Evolutionary conservation across 1,140 invertebrate species (phyloP), one percentile per base, ranked within the genome.

Genomic region (Nixonia krombeini): DNA sequence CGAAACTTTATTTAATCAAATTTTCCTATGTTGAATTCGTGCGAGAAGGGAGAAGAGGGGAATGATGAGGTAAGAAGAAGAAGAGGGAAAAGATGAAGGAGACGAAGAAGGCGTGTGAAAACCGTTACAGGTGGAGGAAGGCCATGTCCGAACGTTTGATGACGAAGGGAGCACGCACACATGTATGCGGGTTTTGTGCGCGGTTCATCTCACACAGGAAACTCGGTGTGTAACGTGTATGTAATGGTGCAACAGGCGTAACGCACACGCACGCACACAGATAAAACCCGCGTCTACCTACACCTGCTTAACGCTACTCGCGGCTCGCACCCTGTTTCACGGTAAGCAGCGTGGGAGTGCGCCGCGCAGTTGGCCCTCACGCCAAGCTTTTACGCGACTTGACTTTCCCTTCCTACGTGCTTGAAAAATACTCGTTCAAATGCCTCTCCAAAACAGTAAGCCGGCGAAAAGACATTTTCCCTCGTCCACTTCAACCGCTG

Each of bases 321-420:
- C 72, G 76, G 63, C 76, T 78, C 70, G 76, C 74, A 78, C 79
- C 77, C 76, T 58, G 70, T 75, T 80, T 78, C 63, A 77, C 71
- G 73, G 75, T 68, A 66, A 59, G 70, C 76, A 81, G 79, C 79
- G 80, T 81, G 80, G 80, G 80, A 82, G 80, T 82, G 77, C 72
- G 73, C 59, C 62, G 67, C 65, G 67, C 49, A 66, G 69, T 49
- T 53, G 73, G 76, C 74, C 76, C 80, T 82, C 78, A 82, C 76
- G 75, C 59, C 72, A 58, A 64, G 40, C 61, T 52, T 47, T 26
- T 45, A 70, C 29, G 35, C 66, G 57, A n/a, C n/a, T 49, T 47
- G 56, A 67, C 64, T 67, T 61, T 45, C 49, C 55, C 37, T 53
- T 50, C 38, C 7, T 7, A 62, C 33, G 47, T 57, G 25, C 64